phyloP scores from a whole-genome alignment of 2,888 invertebrate species.

The Copidosoma aretas region DNA sequence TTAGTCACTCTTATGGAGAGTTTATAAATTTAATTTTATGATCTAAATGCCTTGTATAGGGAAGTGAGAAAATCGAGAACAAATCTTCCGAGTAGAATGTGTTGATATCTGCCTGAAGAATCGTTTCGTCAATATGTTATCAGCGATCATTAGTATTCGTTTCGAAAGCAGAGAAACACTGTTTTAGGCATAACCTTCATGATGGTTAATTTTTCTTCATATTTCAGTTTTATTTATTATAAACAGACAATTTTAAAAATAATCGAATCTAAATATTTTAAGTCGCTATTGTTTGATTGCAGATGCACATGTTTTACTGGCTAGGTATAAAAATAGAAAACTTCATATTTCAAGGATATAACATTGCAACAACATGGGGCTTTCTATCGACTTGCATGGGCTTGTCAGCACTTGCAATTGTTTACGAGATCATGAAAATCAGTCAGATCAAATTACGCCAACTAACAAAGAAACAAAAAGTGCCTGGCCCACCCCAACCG shows the following conservation, averaged over 20 bases:
- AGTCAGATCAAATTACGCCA: slow-evolving; percentile 63
- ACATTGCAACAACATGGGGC: slow-evolving; percentile 62
- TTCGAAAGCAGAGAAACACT: too few relatives aligned
- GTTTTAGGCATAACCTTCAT: not conserved
- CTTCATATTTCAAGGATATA: slow-evolving; percentile 71
- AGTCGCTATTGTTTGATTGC: not conserved
- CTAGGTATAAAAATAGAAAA: slow-evolving; percentile 70
- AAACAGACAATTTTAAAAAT: not conserved
- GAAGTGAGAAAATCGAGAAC: too few relatives aligned
- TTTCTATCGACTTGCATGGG: slow-evolving; percentile 69
- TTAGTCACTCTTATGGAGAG: too few relatives aligned
- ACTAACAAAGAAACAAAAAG: slow-evolving; percentile 55
- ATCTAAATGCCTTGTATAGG: too few relatives aligned
- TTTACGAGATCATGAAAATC: slow-evolving; percentile 69
- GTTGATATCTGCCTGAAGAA: too few relatives aligned
- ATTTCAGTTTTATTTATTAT: not conserved
- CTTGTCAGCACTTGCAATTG: slow-evolving; percentile 67
- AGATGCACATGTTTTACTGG: slow-evolving; percentile 75
- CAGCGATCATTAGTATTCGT: too few relatives aligned
- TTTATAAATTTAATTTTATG: too few relatives aligned
- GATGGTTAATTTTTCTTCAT: not conserved
- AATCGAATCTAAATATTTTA: not conserved
- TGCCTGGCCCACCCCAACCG: slow-evolving; percentile 49
- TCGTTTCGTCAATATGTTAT: too few relatives aligned
- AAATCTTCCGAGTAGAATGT: too few relatives aligned